Base-by-base conservation (phyloP, 2,797 vertebrate species). In the Glossophaga mutica region DNA sequence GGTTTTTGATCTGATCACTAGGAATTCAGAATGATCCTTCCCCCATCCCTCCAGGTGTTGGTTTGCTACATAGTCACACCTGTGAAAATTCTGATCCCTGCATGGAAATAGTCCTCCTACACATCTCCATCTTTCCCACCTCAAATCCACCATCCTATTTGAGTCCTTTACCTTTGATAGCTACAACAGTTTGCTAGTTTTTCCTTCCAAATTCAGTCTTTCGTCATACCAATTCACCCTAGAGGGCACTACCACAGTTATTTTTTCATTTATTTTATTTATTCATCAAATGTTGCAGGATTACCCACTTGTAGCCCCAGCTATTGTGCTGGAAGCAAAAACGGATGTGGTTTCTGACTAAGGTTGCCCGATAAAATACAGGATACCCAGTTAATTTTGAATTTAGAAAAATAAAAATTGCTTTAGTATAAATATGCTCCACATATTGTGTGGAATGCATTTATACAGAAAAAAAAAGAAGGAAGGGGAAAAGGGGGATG, bases 321-420 rank as follows among this genome's bases (percentile, higher is more conserved):
- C 10, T 71, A 95, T 7, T 44, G 24, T 42, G 74, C 67, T 32
- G 37, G 39, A 8, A 87, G 5, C 32, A 86, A 44, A 87, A 68
- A 34, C 19, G 90, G 24, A 90, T 37, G 21, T 22, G 3, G 10
- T 78, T 52, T 82, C 42, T 70, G 10, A 92, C 5, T 68, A 50
- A 59, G 9, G 10, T 9, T 93, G 1, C 6, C 68, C 82, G 62
- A 83, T 34, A 29, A 93, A 96, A 76, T 24, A 86, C 3, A 79
- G 9, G 16, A 19, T 81, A 29, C 3, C 10, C 42, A 74, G 26
- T 78, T 67, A 95, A 78, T 93, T 52, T 10, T 34, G 7, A 81
- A 68, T 59, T 91, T 87, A 34, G 44, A 67, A 89, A 79, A 62
- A 79, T 46, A 74, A 71, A 48, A 37, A 50, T n/a, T n/a, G 52